Evolutionary conservation across 2,888 invertebrate species (phyloP), one percentile per base, ranked within the genome.

Genomic region (Miltochrista miniata): DNA sequence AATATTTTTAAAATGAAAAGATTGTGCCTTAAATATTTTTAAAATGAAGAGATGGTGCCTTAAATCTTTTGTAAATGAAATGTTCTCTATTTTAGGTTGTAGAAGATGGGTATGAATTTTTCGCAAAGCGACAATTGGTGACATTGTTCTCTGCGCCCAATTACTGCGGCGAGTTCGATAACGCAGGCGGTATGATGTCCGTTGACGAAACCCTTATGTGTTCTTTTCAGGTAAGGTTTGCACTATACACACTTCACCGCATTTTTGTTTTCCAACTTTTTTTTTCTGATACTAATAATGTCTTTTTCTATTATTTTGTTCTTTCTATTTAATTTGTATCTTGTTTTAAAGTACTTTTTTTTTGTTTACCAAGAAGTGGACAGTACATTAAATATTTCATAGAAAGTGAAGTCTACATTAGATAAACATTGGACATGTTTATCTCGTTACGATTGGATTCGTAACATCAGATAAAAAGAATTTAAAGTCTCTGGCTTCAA

Each of bases 141-240:
- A 99, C 99, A 1, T 90, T 99, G 48, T 99, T 99, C 90, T 99
- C 99, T n/a, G 98, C 98, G 39, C 98, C 98, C 29, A 99, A 99
- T 86, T 98, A 98, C 83, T 98, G 98, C 83, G 98, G 98, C n/a
- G 98, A 98, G 87, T 98, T 99, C 79, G 98, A 99, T 86, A 99
- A 99, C 83, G 99, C 99, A 45, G 99, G 99, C 49, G 99, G 98
- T 57, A 99, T 99, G 99, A 99, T 99, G 99, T 98, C 97, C 57
- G 99, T 99, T 31, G 99, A 99, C 85, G 99, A 99, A 85, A 97
- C 98, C 56, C 94, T 99, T 46, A 99, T 99, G 98, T 99, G 99
- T 93, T 99, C 99, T 70, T 99, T 99, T 93, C 99, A 99, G 96
- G 98, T 98, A 81, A 48, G 15, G n/a, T 15, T 13, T 18, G 15